These are phyloP conservation scores for Apodemia duryi DNA, from an alignment of 2,888 invertebrate genomes.

Conservation along the genomic window DNA sequence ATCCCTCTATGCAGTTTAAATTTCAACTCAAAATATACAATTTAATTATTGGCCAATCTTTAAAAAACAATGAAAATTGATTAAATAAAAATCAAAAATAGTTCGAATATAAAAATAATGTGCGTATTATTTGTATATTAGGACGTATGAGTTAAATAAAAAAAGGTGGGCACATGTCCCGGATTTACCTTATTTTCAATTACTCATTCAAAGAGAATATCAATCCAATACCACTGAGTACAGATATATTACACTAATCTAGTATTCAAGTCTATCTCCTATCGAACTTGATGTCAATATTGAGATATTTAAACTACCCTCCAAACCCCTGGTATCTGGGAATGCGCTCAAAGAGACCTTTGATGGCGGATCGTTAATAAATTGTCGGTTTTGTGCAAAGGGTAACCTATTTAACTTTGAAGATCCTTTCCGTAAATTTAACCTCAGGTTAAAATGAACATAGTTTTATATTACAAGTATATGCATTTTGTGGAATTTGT, in stretches of 20 bases:
- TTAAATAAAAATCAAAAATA: no score
- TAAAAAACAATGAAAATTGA: no score
- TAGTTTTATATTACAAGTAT: neutral
- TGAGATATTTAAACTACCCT: slow-evolving; percentile 14
- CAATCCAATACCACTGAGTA: neutral
- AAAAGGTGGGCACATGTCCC: no score
- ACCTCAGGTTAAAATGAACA: neutral
- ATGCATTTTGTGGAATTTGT: neutral
- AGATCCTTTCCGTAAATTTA: slow-evolving; percentile 4
- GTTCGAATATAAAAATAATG: no score
- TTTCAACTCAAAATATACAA: no score
- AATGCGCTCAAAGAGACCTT: slow-evolving; percentile 12
- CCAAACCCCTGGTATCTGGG: neutral
- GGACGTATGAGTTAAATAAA: no score
- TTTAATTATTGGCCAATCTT: no score
- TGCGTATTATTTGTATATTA: no score
- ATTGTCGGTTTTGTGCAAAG: slow-evolving; percentile 11
- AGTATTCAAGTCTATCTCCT: neutral
- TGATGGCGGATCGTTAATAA: slow-evolving; percentile 11
- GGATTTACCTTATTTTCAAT: no score
- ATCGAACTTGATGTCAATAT: slow-evolving; percentile 9
- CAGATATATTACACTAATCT: neutral
- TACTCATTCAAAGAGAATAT: no score
- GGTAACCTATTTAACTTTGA: slow-evolving; percentile 8
- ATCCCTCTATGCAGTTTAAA: no score